A percentile compares a stretch with the other conserved stretches of the same genome.
These are phyloP conservation scores for Drosophila leonis DNA, from an alignment of 2,888 invertebrate genomes.

Conservation along the genomic window DNA sequence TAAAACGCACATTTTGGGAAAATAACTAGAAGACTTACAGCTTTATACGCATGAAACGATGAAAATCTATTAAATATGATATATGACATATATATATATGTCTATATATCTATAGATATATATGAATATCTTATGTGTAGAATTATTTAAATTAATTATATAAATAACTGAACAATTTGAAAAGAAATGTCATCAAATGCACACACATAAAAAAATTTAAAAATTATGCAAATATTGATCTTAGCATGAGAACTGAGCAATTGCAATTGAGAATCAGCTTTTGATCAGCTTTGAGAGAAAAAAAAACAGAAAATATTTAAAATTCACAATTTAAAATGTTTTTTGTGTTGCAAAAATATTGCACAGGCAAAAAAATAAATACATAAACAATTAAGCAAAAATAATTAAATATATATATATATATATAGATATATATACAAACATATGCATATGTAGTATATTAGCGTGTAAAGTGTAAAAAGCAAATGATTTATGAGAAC, in stretches of 20 bases:
- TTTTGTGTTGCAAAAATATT: conserved; percentile 41
- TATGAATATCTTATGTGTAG: conserved; percentile 58
- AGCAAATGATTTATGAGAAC: conserved; percentile 69
- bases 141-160: conserved; percentile 68
- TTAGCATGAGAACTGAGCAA: conserved; percentile 38
- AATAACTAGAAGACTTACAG: conserved; percentile 81
- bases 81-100: conserved; percentile 37
- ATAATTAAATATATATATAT: conserved; percentile 6
- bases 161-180: conserved; percentile 32
- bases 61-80: conserved; percentile 60
- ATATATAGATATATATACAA: neutral
- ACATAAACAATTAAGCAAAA: conserved; percentile 22
- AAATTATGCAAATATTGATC: conserved; percentile 40
- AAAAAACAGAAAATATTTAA: conserved; percentile 19
- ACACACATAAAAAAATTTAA: conserved; percentile 22
- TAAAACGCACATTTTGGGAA: conserved; percentile 67
- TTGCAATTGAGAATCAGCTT: conserved; percentile 28
- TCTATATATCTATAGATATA: conserved; percentile 39
- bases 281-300: conserved; percentile 40
- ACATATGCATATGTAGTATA: conserved; percentile 52
- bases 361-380: conserved; percentile 33
- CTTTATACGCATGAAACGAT: conserved; percentile 75
- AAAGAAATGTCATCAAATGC: conserved; percentile 49
- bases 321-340: conserved; percentile 23
- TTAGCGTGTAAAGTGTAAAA: conserved; percentile 76